Evolutionary conservation across 2,888 invertebrate species (phyloP), one percentile per base, ranked within the genome.

Genomic region (Prosapia bicincta): DNA sequence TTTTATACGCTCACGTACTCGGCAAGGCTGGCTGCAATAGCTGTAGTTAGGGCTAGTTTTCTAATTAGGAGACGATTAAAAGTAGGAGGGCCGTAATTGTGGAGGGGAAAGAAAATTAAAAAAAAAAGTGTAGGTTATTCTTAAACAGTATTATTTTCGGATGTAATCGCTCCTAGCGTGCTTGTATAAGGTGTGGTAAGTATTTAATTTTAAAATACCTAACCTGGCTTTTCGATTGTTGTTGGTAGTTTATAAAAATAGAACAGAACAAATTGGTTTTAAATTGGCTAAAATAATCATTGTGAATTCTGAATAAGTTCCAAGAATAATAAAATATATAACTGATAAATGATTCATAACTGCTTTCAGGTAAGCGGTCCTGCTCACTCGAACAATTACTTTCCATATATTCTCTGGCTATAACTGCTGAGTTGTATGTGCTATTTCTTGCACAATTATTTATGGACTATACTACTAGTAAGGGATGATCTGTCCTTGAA

Each of bases 61-160:
- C 54, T 54, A 54, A 54, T 54, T 54, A 54, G 54, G n/a, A 54
- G n/a, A 54, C 54, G n/a, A 54, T 54, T 54, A 54, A 54, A 54
- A 54, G 54, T 54, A 13, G 54, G 54, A 54, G 54, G 54, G 13
- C 1, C 7, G 20, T 54, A 54, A 54, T 54, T 54, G 20, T 2
- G 3, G 3, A 54, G 5, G 13, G 20, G 20, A 20, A 54, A 13
- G 54, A 20, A 54, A 54, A 20, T 54, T 20, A 20, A 20, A n/a
- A 20, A 10, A 1, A 20, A 20, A 54, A 54, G 54, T 54, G 54
- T 20, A 20, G 54, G 20, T 20, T 54, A n/a, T 20, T n/a, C 54
- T 13, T 38, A 13, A 38, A 13, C 20, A 54, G 54, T 54, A 54
- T 20, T 54, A 54, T 54, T 20, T 5, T 9, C 10, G 2, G 38